Percentiles rank a stretch among this genome's conserved stretches.
phyloP scores from a whole-genome alignment of 2,113 vertebrate genomes.

The Neolamprologus kungweensis region DNA sequence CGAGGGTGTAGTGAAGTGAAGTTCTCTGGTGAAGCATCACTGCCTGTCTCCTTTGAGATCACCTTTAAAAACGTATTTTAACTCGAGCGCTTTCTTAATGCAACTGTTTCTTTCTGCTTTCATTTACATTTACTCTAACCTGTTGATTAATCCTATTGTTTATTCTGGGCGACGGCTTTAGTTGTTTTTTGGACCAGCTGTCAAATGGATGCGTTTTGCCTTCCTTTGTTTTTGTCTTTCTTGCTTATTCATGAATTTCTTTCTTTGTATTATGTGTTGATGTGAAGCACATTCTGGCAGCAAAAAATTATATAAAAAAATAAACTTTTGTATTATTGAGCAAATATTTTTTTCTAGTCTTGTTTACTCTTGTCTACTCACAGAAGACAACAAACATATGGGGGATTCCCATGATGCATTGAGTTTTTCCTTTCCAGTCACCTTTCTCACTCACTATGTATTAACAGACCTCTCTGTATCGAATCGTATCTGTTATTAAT shows the following conservation, averaged over 20 bases:
- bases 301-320: not conserved
- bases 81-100: not conserved
- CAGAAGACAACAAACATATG: not conserved
- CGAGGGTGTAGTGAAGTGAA: accelerated
- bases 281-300: not conserved
- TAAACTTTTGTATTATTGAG: not conserved
- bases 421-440: too few relatives aligned
- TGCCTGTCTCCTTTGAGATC: not conserved
- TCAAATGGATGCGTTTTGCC: accelerated
- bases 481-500: too few relatives aligned
- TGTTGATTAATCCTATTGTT: not conserved
- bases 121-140: not conserved
- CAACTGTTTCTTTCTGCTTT: accelerated
- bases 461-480: too few relatives aligned
- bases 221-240: not conserved
- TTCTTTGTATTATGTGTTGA: not conserved
- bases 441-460: too few relatives aligned
- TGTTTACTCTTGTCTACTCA: not conserved
- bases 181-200: not conserved
- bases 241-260: not conserved
- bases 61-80: not conserved
- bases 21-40: not conserved
- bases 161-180: not conserved
- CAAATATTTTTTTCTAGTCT: not conserved
- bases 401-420: too few relatives aligned